These are phyloP conservation scores for Leucoma salicis DNA, from an alignment of 2,888 invertebrate genomes.

Conservation along the genomic window DNA sequence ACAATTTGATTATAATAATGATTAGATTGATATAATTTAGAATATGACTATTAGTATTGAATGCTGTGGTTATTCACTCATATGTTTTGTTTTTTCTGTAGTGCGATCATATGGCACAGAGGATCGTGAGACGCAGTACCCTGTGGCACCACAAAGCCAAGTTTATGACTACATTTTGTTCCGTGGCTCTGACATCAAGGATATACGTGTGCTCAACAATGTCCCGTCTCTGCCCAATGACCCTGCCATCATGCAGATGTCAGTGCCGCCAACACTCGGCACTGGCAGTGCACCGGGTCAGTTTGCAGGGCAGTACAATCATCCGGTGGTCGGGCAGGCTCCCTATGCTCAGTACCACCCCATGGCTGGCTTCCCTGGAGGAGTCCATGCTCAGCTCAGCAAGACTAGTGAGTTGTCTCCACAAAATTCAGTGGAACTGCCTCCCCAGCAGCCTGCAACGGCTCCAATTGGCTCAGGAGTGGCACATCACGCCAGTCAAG, in stretches of 20 bases:
- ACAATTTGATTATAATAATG: no score
- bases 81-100: constrained; percentile 80
- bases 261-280: constrained; percentile 87
- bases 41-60: no score
- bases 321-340: constrained; percentile 86
- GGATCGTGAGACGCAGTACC: constrained; percentile 96
- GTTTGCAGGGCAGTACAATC: constrained; percentile 84
- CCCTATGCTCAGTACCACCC: constrained; percentile 76
- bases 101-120: constrained; percentile 99
- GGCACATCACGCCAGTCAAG: constrained; percentile 72
- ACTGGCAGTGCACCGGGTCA: constrained; percentile 83
- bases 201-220: constrained; percentile 97
- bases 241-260: constrained; percentile 98
- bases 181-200: constrained; percentile 99
- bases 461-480: constrained; percentile 75
- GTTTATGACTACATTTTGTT: constrained; percentile 99
- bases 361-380: constrained; percentile 76
- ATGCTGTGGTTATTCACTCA: no score
- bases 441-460: constrained; percentile 56
- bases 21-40: no score
- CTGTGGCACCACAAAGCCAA: constrained; percentile 98
- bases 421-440: constrained; percentile 70
- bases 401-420: constrained; percentile 81
- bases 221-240: constrained; percentile 94
- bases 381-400: constrained; percentile 70